These are phyloP conservation scores for Halcyon smyrnensis DNA, from an alignment of 2,797 vertebrate genomes.

Conservation along the genomic window DNA sequence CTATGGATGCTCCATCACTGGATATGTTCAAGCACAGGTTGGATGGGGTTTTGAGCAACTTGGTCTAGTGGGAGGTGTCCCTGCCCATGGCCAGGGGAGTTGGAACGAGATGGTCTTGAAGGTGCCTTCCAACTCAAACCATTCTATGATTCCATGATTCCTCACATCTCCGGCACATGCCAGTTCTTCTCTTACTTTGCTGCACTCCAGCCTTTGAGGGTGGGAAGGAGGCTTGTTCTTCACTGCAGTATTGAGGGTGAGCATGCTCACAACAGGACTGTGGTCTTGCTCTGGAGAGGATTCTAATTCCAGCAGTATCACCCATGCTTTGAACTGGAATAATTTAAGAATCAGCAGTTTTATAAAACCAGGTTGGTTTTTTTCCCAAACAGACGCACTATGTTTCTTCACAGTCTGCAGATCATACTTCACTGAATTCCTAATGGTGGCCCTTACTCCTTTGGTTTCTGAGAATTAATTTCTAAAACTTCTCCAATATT, in stretches of 20 bases:
- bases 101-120: too few relatives aligned
- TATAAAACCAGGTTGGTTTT: background rate
- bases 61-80: too few relatives aligned
- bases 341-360: background rate
- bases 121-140: too few relatives aligned
- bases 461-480: background rate
- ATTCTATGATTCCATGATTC: too few relatives aligned
- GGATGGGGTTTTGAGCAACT: too few relatives aligned
- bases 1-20: too few relatives aligned
- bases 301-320: background rate
- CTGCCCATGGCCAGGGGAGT: too few relatives aligned
- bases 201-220: rapidly evolving
- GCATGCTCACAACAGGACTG: too few relatives aligned
- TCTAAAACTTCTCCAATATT: background rate
- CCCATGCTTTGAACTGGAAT: background rate
- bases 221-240: background rate
- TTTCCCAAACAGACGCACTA: rapidly evolving
- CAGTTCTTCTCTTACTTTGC: background rate
- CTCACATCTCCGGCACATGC: background rate
- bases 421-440: background rate
- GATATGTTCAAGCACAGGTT: too few relatives aligned
- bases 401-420: background rate
- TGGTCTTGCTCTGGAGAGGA: background rate
- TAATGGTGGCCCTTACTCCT: background rate
- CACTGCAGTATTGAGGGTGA: background rate